Evolutionary conservation across 1,140 invertebrate species (phyloP).

Genomic region (Drosophila bipectinata): DNA sequence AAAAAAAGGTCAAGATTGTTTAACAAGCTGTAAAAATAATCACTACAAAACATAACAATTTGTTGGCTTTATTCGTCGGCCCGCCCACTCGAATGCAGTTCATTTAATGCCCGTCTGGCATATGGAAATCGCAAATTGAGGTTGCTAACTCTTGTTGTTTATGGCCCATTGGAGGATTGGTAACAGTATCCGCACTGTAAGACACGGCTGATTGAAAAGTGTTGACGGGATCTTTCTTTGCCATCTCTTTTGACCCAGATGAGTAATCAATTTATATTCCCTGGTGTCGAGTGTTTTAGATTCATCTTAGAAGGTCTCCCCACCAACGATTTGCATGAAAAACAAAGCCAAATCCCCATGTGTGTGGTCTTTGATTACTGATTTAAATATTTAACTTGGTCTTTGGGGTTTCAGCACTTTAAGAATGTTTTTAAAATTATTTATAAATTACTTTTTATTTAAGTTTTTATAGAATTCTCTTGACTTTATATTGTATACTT

Average conservation of each 20-base stretch:
- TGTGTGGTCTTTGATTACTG: slow-evolving; percentile 30
- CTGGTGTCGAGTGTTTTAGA: not conserved
- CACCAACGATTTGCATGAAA: slow-evolving; percentile 36
- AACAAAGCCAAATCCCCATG: not conserved
- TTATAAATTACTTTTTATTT: not conserved
- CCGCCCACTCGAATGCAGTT: slow-evolving; percentile 37
- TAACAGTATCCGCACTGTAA: slow-evolving; percentile 32
- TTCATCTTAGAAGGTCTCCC: slow-evolving; percentile 3
- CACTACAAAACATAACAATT: slow-evolving; percentile 57
- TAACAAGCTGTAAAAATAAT: slow-evolving; percentile 62
- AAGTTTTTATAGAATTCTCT: not conserved
- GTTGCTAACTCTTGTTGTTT: slow-evolving; percentile 48
- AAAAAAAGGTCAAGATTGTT: slow-evolving; percentile 37
- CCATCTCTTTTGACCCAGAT: slow-evolving; percentile 49
- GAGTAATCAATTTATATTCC: slow-evolving; percentile 35
- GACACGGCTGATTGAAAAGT: not conserved
- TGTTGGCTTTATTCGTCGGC: slow-evolving; percentile 37
- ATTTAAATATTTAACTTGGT: not conserved
- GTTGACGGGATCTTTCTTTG: slow-evolving; percentile 26
- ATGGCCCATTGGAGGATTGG: slow-evolving; percentile 51
- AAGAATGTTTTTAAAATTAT: not conserved
- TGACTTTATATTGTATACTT: slow-evolving; percentile 29
- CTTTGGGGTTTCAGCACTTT: not conserved
- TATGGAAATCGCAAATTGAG: slow-evolving; percentile 41
- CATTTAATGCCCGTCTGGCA: slow-evolving; percentile 12